These are phyloP conservation scores for Cheilosia soror DNA, from an alignment of 2,888 invertebrate genomes.

Conservation along the genomic window DNA sequence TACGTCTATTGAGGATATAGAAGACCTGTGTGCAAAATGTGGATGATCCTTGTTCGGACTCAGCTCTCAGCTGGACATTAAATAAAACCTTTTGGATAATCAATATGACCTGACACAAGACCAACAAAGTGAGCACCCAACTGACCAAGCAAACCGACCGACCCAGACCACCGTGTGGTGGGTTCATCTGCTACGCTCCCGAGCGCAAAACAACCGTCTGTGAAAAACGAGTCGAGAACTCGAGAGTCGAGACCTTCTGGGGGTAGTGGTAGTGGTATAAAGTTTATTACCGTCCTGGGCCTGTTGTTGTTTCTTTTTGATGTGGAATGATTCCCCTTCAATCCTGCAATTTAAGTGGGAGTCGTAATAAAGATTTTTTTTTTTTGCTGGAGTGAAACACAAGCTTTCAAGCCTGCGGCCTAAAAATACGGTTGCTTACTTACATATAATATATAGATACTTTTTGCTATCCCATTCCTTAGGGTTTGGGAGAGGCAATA, in stretches of 20 bases:
- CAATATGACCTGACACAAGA: slow-evolving; percentile 66
- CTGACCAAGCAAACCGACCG: slow-evolving; percentile 44
- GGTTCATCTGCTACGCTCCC: slow-evolving; percentile 65
- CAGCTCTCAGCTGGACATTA: slow-evolving; percentile 70
- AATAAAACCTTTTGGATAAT: slow-evolving; percentile 72
- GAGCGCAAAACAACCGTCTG: slow-evolving; percentile 42
- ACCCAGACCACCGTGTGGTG: slow-evolving; percentile 45
- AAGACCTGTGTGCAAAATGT: slow-evolving; percentile 47
- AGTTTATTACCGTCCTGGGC: slow-evolving; percentile 54
- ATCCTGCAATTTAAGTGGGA: slow-evolving; percentile 60
- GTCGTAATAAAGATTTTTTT: slow-evolving; percentile 68
- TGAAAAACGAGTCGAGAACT: slow-evolving; percentile 13
- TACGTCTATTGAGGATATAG: slow-evolving; percentile 53
- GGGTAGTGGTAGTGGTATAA: slow-evolving; percentile 22
- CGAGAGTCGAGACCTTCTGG: not conserved
- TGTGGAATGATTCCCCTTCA: slow-evolving; percentile 62
- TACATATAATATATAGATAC: no score
- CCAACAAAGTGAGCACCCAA: slow-evolving; percentile 34
- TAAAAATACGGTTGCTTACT: not conserved
- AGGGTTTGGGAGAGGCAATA: slow-evolving; percentile 59
- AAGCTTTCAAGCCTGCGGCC: not conserved
- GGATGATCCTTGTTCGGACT: slow-evolving; percentile 54
- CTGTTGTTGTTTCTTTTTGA: slow-evolving; percentile 27
- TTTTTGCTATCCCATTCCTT: slow-evolving; percentile 33
- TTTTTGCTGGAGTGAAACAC: slow-evolving; percentile 1